A percentile compares a stretch with the other conserved stretches of the same genome.
These are phyloP conservation scores for Hydropsyche betteni DNA, from an alignment of 2,888 invertebrate species.

Conservation along the genomic window DNA sequence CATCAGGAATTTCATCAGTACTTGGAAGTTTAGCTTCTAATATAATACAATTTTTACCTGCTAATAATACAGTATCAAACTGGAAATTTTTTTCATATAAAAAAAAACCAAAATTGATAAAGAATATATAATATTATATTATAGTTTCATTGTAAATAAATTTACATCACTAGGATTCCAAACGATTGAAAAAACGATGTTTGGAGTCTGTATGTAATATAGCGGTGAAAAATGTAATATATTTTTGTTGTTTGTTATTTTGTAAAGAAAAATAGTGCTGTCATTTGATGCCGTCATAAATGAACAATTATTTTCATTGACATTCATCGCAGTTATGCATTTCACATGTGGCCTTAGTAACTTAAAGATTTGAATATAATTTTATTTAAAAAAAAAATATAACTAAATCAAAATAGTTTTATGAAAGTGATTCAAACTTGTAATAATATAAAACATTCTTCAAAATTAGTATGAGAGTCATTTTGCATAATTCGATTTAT, in stretches of 20 bases:
- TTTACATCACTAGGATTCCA: conserved; percentile 72
- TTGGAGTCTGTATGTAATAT: conserved; percentile 73
- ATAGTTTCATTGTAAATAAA: conserved; percentile 31
- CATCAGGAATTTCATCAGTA: background rate
- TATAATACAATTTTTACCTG: conserved; percentile 67
- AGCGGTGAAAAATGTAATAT: conserved; percentile 68
- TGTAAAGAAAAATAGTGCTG: conserved; percentile 74
- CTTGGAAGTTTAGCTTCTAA: conserved; percentile 63
- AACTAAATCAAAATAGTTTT: conserved; percentile 33
- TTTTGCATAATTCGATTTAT: conserved; percentile 9
- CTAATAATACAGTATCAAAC: conserved; percentile 63
- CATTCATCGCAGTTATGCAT: conserved; percentile 68
- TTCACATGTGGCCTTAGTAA: conserved; percentile 74
- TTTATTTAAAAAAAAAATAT: background rate
- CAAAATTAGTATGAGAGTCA: background rate
- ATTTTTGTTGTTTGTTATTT: conserved; percentile 56
- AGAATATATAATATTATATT: background rate
- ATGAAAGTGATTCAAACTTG: conserved; percentile 35
- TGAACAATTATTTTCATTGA: conserved; percentile 67
- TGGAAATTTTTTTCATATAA: conserved; percentile 52
- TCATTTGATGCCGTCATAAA: conserved; percentile 76
- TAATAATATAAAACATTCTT: conserved; percentile 32
- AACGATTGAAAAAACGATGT: conserved; percentile 70
- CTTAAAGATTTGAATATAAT: conserved; percentile 56
- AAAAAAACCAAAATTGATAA: background rate